These are phyloP conservation scores for Semaprochilodus insignis DNA, from an alignment of 2,797 vertebrate species.

Conservation along the genomic window DNA sequence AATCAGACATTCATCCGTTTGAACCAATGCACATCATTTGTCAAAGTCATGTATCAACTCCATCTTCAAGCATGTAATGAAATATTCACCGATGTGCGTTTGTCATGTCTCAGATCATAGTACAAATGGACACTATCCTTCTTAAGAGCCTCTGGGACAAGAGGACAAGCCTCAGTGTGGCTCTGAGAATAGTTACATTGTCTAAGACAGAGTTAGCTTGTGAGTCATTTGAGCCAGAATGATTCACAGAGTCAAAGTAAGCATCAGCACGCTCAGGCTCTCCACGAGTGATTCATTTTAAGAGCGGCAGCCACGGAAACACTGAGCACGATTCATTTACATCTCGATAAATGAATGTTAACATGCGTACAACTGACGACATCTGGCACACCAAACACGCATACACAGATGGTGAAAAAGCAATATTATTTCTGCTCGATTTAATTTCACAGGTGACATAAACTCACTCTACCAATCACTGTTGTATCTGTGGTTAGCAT, in stretches of 20 bases:
- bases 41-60: not conserved
- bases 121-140: slow-evolving; percentile 31
- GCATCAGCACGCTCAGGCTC: not conserved
- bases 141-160: not conserved
- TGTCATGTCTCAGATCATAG: not conserved
- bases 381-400: too few species aligned
- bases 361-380: too few species aligned
- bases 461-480: too few species aligned
- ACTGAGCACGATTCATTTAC: too few species aligned
- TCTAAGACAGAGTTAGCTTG: slow-evolving; percentile 9
- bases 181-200: slow-evolving; percentile 13
- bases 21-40: not conserved
- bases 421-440: too few species aligned
- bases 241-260: slow-evolving; percentile 45
- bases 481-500: too few species aligned
- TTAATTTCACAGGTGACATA: too few species aligned
- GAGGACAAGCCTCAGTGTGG: not conserved
- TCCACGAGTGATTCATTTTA: not conserved
- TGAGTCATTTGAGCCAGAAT: slow-evolving; percentile 45
- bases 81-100: not conserved
- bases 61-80: slow-evolving; percentile 4
- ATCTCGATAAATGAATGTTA: too few species aligned
- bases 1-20: not conserved
- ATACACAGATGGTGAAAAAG: too few species aligned
- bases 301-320: too few species aligned